Base-by-base conservation (phyloP, 1,140 invertebrate genomes). In the Drosophila pseudoananassae region DNA sequence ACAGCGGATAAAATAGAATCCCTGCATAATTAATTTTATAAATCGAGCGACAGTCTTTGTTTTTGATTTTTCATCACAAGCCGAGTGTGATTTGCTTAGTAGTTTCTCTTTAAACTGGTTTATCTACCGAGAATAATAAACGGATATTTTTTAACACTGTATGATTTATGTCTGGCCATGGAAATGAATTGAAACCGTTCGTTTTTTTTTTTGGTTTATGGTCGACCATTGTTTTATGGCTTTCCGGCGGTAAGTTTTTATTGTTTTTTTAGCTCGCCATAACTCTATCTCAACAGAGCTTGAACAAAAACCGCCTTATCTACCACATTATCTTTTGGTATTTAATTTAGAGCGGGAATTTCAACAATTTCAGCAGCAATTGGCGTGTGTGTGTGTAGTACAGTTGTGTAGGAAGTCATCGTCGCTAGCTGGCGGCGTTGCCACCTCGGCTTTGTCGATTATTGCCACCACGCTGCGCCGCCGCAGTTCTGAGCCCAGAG, bases 331-430 rank as follows among this genome's bases (percentile, higher is more conserved):
- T 64, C 36, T 27, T 53, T 23, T 10, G 8, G 12, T 33, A 46
- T 49, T 57, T 70, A 70, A 76, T 66, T 68, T 81, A 33, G 38
- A 59, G 60, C 57, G 69, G 7, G 66, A 76, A 73, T 20, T 3
- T 3, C 3, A 20, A 20, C 20, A 20, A 3, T n/a, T n/a, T n/a
- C n/a, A 20, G 3, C 0, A 20, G 2, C 20, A 20, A 0, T 0
- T 20, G 20, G 20, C 2, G 20, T 20, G 20, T 20, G 20, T 20
- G 20, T 20, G 20, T 20, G 20, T 20, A 3, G 20, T 20, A 20
- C 20, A 20, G 20, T 20, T 20, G 20, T 20, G 20, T 20, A 20
- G 20, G 3, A 20, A 20, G 3, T 3, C 20, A 20, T 20, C 2
- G 20, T 20, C 20, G 20, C 20, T 20, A 20, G 20, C 20, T 1